Percentiles rank a stretch among this genome's conserved stretches.
phyloP scores from a whole-genome alignment of 2,888 invertebrate genomes.

The Fabriciana adippe region DNA sequence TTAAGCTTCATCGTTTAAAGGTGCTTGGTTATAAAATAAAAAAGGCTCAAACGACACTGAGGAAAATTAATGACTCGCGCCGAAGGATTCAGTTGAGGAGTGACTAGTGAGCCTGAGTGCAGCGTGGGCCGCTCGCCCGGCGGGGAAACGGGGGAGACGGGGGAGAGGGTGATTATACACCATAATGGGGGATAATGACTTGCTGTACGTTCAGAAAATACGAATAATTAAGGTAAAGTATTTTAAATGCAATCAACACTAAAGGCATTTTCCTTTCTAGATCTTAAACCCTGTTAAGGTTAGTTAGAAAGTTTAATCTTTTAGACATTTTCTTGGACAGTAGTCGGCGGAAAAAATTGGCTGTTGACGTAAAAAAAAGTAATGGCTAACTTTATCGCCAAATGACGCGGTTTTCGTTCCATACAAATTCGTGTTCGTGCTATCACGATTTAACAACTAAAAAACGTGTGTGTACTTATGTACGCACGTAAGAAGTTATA shows the following conservation, averaged over 20 bases:
- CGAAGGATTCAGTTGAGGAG: constrained; percentile 4
- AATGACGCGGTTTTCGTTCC: too few relatives aligned
- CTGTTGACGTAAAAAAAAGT: too few relatives aligned
- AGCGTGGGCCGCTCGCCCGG: neutral
- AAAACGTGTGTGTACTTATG: too few relatives aligned
- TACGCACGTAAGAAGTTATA: too few relatives aligned
- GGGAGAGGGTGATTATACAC: neutral
- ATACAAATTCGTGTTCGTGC: too few relatives aligned
- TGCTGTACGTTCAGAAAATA: neutral
- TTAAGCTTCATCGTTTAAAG: constrained; percentile 18
- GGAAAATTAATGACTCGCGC: constrained; percentile 11
- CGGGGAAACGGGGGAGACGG: neutral
- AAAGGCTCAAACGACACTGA: constrained; percentile 12
- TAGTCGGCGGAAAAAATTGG: too few relatives aligned
- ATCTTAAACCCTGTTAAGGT: too few relatives aligned
- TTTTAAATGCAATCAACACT: neutral
- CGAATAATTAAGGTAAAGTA: neutral
- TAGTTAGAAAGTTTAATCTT: too few relatives aligned
- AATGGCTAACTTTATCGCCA: too few relatives aligned
- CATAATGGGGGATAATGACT: constrained; percentile 4
- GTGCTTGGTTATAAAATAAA: constrained; percentile 19
- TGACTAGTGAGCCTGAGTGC: constrained; percentile 10
- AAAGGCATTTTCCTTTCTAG: too few relatives aligned
- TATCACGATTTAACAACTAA: too few relatives aligned
- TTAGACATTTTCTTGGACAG: too few relatives aligned